A percentile compares a stretch with the other conserved stretches of the same genome.
Evolutionary conservation across 2,888 invertebrate species (phyloP).

Genomic region (Ornithoptera alexandrae): DNA sequence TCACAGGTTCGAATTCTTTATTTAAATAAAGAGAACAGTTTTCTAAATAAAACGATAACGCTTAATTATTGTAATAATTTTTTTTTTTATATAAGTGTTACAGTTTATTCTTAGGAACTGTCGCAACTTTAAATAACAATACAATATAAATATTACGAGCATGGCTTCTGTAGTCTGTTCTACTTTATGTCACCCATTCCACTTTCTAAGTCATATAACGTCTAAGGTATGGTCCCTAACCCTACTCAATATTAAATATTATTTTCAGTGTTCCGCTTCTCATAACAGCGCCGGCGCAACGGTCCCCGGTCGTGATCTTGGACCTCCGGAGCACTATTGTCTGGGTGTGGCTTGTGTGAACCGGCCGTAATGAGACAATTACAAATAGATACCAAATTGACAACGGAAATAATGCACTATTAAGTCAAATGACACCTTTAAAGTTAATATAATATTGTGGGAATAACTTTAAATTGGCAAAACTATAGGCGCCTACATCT

Average conservation of each 20-base stretch:
- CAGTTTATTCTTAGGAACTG: no score
- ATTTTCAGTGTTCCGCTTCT: conserved; percentile 39
- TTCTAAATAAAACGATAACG: no score
- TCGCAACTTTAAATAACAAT: no score
- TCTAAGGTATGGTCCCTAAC: conserved; percentile 4
- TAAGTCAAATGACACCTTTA: not conserved
- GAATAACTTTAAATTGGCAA: no score
- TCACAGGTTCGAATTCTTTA: no score
- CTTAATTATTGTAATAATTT: no score
- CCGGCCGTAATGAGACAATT: conserved; percentile 8
- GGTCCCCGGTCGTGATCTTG: conserved; percentile 54
- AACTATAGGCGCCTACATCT: no score
- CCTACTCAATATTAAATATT: conserved; percentile 36
- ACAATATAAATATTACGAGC: no score
- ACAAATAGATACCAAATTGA: conserved; percentile 8
- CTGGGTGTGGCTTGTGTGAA: conserved; percentile 35
- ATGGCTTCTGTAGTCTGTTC: not conserved
- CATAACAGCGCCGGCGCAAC: conserved; percentile 39
- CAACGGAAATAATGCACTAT: not conserved
- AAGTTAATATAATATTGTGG: no score
- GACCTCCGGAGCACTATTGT: conserved; percentile 46
- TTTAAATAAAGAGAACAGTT: no score
- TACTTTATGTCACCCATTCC: not conserved
- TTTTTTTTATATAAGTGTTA: no score
- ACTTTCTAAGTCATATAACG: not conserved